Percentiles rank a stretch among this genome's conserved stretches.
Conservation (phyloP, 2,797 vertebrate genomes). For the Avahi laniger region DNA sequence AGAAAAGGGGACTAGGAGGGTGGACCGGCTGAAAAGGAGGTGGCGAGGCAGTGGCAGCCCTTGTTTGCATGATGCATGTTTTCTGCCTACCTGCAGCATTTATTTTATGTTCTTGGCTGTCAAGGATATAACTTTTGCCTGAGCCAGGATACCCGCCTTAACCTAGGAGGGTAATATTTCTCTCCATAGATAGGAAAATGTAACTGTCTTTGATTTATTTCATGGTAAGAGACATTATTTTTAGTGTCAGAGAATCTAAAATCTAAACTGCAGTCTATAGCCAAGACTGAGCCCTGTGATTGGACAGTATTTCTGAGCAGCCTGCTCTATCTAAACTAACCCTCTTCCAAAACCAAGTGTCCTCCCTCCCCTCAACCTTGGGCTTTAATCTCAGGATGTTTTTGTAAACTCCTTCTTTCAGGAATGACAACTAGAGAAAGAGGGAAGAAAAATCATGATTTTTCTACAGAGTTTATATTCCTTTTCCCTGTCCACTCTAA, state of each 20-base stretch:
- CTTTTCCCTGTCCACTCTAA: not conserved
- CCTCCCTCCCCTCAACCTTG: not conserved
- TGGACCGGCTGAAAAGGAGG: not conserved
- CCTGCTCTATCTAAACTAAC: not conserved
- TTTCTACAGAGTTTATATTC: not conserved
- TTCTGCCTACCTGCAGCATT: not conserved
- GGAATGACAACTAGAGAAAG: not conserved
- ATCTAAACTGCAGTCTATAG: not conserved
- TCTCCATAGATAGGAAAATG: not conserved
- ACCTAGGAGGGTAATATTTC: not conserved
- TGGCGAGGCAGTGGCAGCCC: not conserved
- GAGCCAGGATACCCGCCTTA: not conserved
- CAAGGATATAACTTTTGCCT: not conserved
- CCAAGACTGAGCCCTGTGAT: not conserved
- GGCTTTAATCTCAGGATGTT: not conserved
- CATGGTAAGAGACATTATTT: not conserved
- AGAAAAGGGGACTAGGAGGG: not conserved
- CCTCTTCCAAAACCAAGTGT: not conserved
- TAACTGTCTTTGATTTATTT: slow-evolving; percentile 8
- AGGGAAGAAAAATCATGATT: not conserved
- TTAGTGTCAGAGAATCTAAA: slow-evolving; percentile 33
- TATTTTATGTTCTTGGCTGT: not conserved
- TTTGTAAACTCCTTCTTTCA: not conserved
- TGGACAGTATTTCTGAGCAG: slow-evolving; percentile 1
- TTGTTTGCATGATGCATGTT: not conserved